Evolutionary conservation across 2,888 invertebrate genomes (phyloP), one percentile per base, ranked within the genome.

Genomic region (Octodonta nipae): DNA sequence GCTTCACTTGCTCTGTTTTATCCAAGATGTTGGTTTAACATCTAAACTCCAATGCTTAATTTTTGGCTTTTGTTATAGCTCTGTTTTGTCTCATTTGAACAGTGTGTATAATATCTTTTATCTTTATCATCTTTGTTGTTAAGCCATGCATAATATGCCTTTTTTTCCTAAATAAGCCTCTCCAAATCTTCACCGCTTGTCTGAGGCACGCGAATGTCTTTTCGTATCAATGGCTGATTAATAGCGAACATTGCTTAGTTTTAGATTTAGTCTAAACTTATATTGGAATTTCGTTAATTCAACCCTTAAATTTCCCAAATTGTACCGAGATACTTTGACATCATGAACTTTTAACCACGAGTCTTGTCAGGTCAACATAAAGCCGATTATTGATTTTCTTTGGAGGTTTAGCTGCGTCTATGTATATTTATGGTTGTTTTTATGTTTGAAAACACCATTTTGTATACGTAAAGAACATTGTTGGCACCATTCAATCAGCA

Each of bases 321-420:
- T 20, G 20, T 7, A 20, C 20, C 20, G 6, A 20, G 20, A 6
- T 20, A 7, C 20, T 20, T n/a, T 7, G n/a, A 20, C n/a, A 20
- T 20, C 20, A 20, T n/a, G 20, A 20, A 6, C 20, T 20, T 20
- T 20, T 20, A 20, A 6, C 20, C n/a, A n/a, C 6, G 20, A 7
- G 20, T 20, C 20, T 20, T 6, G n/a, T n/a, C 20, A 20, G 20
- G n/a, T n/a, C 20, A 20, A n/a, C 20, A 20, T 20, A 7, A 20
- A n/a, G 20, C n/a, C 20, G n/a, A 20, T 20, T 20, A 20, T 20
- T 20, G 20, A 20, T 20, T 20, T 20, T 20, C 20, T 20, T 20
- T 20, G 20, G 20, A 20, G 6, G n/a, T 6, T 20, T 20, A n/a
- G 20, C n/a, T 20, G 20, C 20, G 20, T n/a, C n/a, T n/a, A n/a